Percentiles rank a stretch among this genome's conserved stretches.
Conservation (phyloP, 2,797 vertebrate species). For the Clarias platycephalus region DNA sequence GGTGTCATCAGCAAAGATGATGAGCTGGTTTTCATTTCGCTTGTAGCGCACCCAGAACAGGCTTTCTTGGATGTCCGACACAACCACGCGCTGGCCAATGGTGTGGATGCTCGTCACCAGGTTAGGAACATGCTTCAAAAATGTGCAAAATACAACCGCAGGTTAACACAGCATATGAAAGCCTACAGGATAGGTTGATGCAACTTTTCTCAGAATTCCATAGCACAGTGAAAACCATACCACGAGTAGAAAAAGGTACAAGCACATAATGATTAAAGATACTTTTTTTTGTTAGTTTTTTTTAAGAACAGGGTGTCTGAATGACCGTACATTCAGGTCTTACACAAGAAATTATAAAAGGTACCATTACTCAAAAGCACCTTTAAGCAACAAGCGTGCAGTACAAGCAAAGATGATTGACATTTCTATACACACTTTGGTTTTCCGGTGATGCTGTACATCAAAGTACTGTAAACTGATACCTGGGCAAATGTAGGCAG, state of each 20-base stretch:
- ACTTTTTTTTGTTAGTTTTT: background rate
- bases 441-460: background rate
- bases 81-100: slow-evolving; percentile 92
- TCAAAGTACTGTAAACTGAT: background rate
- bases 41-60: slow-evolving; percentile 98
- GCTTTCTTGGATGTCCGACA: slow-evolving; percentile 95
- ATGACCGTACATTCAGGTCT: background rate
- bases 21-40: slow-evolving; percentile 96
- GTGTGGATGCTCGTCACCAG: slow-evolving; percentile 93
- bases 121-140: slow-evolving; percentile 89
- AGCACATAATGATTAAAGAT: background rate
- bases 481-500: background rate
- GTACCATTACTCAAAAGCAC: background rate
- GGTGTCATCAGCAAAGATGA: slow-evolving; percentile 97
- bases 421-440: background rate
- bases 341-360: background rate
- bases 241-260: background rate
- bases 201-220: background rate
- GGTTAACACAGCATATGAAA: background rate
- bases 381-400: background rate
- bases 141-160: background rate
- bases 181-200: background rate
- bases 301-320: background rate
- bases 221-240: background rate
- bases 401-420: background rate